Evolutionary conservation across 2,797 vertebrate species (phyloP).

Genomic region (Phalanger gymnotis): DNA sequence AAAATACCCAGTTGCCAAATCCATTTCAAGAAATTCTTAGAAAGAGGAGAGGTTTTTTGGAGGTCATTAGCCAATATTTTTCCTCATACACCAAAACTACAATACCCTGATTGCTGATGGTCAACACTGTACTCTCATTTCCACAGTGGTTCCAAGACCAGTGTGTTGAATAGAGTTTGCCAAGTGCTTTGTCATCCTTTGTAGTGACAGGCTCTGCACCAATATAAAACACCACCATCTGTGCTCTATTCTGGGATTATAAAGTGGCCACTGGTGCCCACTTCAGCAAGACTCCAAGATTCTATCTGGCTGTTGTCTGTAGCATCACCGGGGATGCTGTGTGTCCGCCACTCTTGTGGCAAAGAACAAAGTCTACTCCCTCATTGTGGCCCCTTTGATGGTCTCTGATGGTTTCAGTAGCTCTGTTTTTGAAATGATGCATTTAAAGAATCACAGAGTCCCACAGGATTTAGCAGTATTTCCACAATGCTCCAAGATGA

Average conservation of each 20-base stretch:
- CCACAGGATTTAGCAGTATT: constrained; percentile 15
- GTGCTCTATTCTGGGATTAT: constrained; percentile 37
- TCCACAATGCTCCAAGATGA: neutral
- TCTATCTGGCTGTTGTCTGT: constrained; percentile 37
- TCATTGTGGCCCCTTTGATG: constrained; percentile 22
- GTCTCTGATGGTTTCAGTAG: constrained; percentile 7
- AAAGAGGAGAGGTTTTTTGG: constrained; percentile 31
- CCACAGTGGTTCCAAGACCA: constrained; percentile 20
- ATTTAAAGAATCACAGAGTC: constrained; percentile 39
- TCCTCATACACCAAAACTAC: constrained; percentile 49
- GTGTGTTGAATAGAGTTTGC: constrained; percentile 51
- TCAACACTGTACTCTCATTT: constrained; percentile 52
- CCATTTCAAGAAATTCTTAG: constrained; percentile 42
- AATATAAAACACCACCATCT: constrained; percentile 56
- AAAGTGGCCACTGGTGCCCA: neutral
- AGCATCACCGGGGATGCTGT: neutral
- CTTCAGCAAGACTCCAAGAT: constrained; percentile 33
- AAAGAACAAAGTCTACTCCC: neutral
- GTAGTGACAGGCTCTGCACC: constrained; percentile 34
- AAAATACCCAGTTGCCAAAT: constrained; percentile 63
- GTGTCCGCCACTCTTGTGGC: neutral
- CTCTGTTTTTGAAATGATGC: constrained; percentile 51
- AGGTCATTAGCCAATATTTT: constrained; percentile 59
- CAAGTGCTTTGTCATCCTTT: constrained; percentile 55
- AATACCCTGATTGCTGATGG: constrained; percentile 52